Evolutionary conservation across 2,113 vertebrate species (phyloP).

Genomic region (Mus musculus): GRCm39 chr9:116214501-116215000

Average conservation of each 20-base stretch:
- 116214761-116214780: background rate
- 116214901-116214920: background rate
- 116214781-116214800: background rate
- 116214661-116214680: background rate
- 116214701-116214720: background rate
- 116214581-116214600: background rate
- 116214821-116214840: background rate
- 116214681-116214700: background rate
- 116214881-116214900: background rate
- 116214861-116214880: background rate
- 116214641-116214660: background rate
- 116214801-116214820: background rate
- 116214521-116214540: no score
- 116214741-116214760: background rate
- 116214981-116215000: slow-evolving; percentile 29
- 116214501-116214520: background rate
- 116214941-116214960: slow-evolving; percentile 25
- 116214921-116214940: background rate
- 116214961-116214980: background rate
- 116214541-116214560: background rate
- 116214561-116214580: background rate
- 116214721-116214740: background rate
- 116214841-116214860: background rate
- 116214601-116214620: background rate
- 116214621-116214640: background rate